Base-by-base conservation (phyloP, 2,113 vertebrate species). In the Aleadryas rufinucha region DNA sequence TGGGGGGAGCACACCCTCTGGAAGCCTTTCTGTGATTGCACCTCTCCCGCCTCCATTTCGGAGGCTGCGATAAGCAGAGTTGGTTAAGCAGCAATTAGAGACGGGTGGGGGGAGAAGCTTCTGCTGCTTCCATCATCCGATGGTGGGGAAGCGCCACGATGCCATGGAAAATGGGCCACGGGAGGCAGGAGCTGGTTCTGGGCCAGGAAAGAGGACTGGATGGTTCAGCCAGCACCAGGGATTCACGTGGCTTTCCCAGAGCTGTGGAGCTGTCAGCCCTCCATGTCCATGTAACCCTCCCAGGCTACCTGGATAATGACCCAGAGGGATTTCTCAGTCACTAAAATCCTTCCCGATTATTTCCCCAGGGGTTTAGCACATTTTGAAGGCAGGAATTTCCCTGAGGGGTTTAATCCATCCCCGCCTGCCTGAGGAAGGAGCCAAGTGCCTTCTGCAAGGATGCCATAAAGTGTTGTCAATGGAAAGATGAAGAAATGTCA, bases 31-130 rank as follows among this genome's bases (percentile, higher is more conserved):
- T 1, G 19, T 63, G 81, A 60, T 64, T 92, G 78, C 63, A 21
- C 57, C 44, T 59, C 49, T 4, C 42, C 77, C 4, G 12, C 91
- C 79, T 85, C 87, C 86, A 57, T 96, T 90, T 80, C 8, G 1
- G 76, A 91, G 82, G 82, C 91, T 93, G 82, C 49, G 27, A 84
- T 53, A 31, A 92, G 85, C 65, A 49, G 96, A 87, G 60, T 86
- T 94, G 21, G 64, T 89, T 91, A 84, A 94, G 86, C 75, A 65
- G 82, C 69, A 84, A 75, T 79, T 71, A 64, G 71, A 50, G 64
- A 16, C 0, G 7, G 2, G 6, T 3, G 6, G 23, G 42, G 49
- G 16, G 53, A 83, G 56, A 84, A 72, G 35, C 83, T 37, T 75
- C 80, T 72, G 68, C 78, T 1, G 44, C 83, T 91, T 72, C 84